Percentiles rank a stretch among this genome's conserved stretches.
These are phyloP conservation scores for Netelia melanura DNA, from an alignment of 2,888 invertebrate species.

Conservation along the genomic window DNA sequence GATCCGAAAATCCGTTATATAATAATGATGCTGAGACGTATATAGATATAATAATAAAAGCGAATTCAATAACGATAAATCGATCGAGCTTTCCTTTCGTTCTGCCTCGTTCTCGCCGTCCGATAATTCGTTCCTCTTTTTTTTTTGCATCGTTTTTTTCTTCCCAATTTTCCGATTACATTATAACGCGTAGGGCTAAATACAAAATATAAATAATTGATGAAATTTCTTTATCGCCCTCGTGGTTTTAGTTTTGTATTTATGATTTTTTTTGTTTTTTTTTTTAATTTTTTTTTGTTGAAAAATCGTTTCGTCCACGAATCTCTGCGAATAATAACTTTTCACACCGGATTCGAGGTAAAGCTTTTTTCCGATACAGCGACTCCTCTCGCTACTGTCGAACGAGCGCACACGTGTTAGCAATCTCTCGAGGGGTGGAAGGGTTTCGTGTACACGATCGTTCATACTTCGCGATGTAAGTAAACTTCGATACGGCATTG, in stretches of 20 bases:
- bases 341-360: neutral
- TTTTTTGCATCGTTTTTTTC: neutral
- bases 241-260: too few relatives aligned
- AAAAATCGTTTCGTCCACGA: neutral
- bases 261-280: neutral
- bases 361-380: constrained; percentile 9
- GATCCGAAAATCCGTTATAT: constrained; percentile 38
- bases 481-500: too few relatives aligned
- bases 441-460: too few relatives aligned
- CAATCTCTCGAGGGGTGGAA: too few relatives aligned
- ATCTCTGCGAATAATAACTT: neutral
- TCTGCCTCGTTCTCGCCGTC: neutral
- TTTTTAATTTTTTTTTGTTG: too few relatives aligned
- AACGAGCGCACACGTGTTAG: too few relatives aligned
- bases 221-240: too few relatives aligned
- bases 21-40: constrained; percentile 4
- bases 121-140: neutral
- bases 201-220: neutral
- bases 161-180: neutral
- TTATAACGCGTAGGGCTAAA: neutral
- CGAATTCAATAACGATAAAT: constrained; percentile 33
- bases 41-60: constrained; percentile 20
- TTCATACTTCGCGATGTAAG: too few relatives aligned
- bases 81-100: constrained; percentile 10
- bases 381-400: constrained; percentile 6